These are phyloP conservation scores for Rhyacichthys aspro DNA, from an alignment of 2,797 vertebrate genomes.

Conservation along the genomic window DNA sequence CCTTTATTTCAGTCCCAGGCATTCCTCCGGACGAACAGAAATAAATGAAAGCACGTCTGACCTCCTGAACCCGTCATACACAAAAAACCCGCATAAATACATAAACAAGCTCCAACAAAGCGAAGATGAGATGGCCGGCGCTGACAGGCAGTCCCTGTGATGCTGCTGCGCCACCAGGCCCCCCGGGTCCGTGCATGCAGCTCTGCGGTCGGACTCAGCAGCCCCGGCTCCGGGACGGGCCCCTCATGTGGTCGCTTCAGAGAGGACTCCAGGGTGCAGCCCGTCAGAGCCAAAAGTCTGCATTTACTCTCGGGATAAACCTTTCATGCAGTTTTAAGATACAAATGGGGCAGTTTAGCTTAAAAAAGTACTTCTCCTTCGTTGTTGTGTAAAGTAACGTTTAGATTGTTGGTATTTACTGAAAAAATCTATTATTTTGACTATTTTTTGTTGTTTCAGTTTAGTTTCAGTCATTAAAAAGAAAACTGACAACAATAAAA, in stretches of 20 bases:
- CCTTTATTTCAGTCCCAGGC: conserved; percentile 7
- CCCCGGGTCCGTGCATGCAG: conserved; percentile 59
- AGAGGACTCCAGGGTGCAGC: conserved; percentile 45
- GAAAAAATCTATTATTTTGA: too few species aligned
- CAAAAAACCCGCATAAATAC: conserved; percentile 32
- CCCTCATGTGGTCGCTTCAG: conserved; percentile 70
- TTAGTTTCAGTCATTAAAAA: too few species aligned
- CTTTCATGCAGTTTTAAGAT: not conserved
- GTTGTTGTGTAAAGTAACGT: not conserved
- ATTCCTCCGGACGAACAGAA: conserved; percentile 24
- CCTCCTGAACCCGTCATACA: conserved; percentile 12
- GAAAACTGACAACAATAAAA: too few species aligned
- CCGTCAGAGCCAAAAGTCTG: conserved; percentile 30
- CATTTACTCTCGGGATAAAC: conserved; percentile 5
- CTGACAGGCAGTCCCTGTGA: conserved; percentile 62
- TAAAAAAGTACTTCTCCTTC: too few species aligned
- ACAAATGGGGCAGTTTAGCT: not conserved
- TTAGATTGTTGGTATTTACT: not conserved
- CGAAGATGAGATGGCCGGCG: conserved; percentile 39
- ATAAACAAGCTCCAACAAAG: not conserved
- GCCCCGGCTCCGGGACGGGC: conserved; percentile 53
- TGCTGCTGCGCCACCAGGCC: conserved; percentile 53
- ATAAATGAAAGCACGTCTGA: conserved; percentile 18
- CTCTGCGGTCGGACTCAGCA: conserved; percentile 64
- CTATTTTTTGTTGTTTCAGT: too few species aligned